Evolutionary conservation across 2,888 invertebrate species (phyloP), one percentile per base, ranked within the genome.

Genomic region (Cheilosia variabilis): DNA sequence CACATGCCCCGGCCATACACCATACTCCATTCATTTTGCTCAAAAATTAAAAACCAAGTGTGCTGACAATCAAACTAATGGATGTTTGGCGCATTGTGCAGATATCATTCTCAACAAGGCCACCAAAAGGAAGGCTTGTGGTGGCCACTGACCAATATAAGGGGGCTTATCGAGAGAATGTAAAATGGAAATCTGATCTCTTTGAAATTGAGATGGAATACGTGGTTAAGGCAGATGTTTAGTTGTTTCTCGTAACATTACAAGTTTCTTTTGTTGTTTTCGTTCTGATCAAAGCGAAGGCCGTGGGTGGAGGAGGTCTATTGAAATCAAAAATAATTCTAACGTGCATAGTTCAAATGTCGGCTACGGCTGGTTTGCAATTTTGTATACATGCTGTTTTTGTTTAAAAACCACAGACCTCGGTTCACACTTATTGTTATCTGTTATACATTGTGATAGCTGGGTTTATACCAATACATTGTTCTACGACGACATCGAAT

Each of bases 61-160:
- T 86, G 81, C 81, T 86, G 81, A 86, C 86, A 86, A 86, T 86
- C 86, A 81, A 62, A 81, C 86, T 86, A 86, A 86, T 86, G 86
- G 86, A 81, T 81, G 68, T 62, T 81, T 77, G 62, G 76, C 57
- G 76, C 81, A 81, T 83, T 73, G 80, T 69, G 71, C 19, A 71
- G 58, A 55, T 57, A 63, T 37, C 60, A 66, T 68, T 72, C 62
- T 52, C 60, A 68, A 50, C 80, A 81, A 76, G 76, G 65, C 72
- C 62, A 68, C 50, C 17, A 62, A 37, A 66, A 58, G 34, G n/a
- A 55, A 27, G 31, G 27, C 37, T 47, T 65, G 75, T 69, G 69
- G 76, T 71, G 66, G 75, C 60, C 71, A 71, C 68, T 72, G 76
- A 76, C 80, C 86, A 77, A 22, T 76, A 58, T 71, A 60, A 27